Conservation (phyloP, 37 sponge, comb jelly and placozoan genomes). For the Tethya wilhelma region DNA sequence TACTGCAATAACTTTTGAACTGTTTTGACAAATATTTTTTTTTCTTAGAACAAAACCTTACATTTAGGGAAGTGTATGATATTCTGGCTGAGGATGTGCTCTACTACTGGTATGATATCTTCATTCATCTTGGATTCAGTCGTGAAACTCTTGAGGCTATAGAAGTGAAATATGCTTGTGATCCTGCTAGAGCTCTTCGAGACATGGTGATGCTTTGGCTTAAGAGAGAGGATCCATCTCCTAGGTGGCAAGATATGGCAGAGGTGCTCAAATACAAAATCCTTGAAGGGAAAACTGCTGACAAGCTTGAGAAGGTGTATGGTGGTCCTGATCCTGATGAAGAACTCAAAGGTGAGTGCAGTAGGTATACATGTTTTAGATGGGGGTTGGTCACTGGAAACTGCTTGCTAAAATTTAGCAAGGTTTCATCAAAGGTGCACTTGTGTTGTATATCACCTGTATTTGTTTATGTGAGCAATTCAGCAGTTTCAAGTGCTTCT, state of each 20-base stretch:
- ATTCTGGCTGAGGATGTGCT: not conserved
- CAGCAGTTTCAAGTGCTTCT: too few species aligned
- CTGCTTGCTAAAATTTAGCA: too few species aligned
- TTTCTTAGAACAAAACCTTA: too few species aligned
- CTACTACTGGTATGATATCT: constrained; percentile 21
- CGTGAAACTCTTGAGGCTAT: not conserved
- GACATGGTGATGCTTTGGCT: constrained; percentile 9
- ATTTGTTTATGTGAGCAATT: too few species aligned
- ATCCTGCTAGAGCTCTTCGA: constrained; percentile 3
- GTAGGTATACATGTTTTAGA: too few species aligned
- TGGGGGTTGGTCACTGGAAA: too few species aligned
- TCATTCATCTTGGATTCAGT: constrained; percentile 4
- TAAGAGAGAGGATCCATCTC: not conserved
- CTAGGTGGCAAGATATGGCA: constrained; percentile 13
- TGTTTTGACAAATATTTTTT: too few species aligned
- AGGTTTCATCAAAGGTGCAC: too few species aligned
- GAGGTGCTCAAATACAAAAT: constrained; percentile 1
- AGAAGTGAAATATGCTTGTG: not conserved
- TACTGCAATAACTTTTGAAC: too few species aligned
- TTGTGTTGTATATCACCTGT: too few species aligned
- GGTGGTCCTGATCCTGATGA: not conserved
- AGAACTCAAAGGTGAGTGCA: too few species aligned
- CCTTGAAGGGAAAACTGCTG: constrained; percentile 6
- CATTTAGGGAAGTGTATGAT: too few species aligned
- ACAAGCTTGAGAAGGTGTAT: not conserved